Evolutionary conservation across 2,888 invertebrate species (phyloP), one percentile per base, ranked within the genome.

Genomic region (Machimus rusticus): DNA sequence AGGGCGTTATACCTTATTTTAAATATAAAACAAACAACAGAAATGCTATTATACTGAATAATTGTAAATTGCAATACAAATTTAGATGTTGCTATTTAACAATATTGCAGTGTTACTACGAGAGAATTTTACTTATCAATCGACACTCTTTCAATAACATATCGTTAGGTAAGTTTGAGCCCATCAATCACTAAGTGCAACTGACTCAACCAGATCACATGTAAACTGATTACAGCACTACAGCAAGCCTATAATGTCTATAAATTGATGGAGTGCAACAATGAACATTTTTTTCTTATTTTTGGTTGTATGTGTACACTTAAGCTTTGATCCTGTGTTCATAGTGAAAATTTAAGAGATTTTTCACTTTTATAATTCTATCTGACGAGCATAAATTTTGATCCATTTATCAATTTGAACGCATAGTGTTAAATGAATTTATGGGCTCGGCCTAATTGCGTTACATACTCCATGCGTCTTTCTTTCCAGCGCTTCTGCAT

Each of bases 361-460:
- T 81, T 81, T 34, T 34, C 51, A 43, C 81, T 55, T 28, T 78
- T 78, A 78, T 78, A 43, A 81, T 55, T 55, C 51, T 55, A 81
- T 81, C 55, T 16, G 34, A 55, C 31, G 81, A 34, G 51, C 46
- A 55, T 81, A 81, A 46, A 81, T 81, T 81, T 51, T 28, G 55
- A 12, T 28, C 81, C 81, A 81, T 81, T 81, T 81, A 81, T 81
- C 81, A 84, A 84, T 66, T 81, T 84, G 43, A 37, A 66, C 43
- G 84, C 37, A 57, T 74, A 84, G 66, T 66, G 84, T 84, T 84
- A 84, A 81, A 84, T 84, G 84, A 84, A 84, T 84, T 84, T 84
- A 84, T 84, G 84, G 84, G 84, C 57, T 74, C 37, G 84, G 84
- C 23, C 66, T 57, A 84, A 66, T 84, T 84, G 23, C 74, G 66